phyloP scores from a whole-genome alignment of 2,888 invertebrate genomes.

The Coecobrya sp. region DNA sequence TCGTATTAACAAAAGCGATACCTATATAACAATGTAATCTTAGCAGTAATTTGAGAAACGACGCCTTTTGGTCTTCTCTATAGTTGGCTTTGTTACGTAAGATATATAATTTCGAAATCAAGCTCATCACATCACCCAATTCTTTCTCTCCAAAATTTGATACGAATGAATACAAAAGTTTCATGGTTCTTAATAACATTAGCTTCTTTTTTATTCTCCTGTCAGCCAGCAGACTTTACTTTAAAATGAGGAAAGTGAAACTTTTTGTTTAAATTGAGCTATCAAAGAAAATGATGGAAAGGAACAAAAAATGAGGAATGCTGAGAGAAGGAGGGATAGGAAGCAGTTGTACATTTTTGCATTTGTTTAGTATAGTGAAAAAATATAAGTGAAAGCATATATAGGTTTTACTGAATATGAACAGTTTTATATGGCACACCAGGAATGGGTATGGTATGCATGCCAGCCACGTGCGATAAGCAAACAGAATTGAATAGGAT shows the following conservation, averaged over 20 bases:
- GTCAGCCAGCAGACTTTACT: not conserved
- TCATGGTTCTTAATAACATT: conserved; percentile 23
- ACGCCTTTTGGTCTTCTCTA: not conserved
- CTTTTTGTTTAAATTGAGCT: conserved; percentile 69
- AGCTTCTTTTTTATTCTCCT: not conserved
- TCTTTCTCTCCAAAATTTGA: not conserved
- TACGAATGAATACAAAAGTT: not conserved
- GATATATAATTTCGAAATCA: conserved; percentile 1
- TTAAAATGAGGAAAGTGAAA: conserved; percentile 67
- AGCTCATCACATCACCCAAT: conserved; percentile 15
- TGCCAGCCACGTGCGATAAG: conserved; percentile 74
- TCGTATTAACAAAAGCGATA: too few relatives aligned
- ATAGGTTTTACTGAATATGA: not conserved
- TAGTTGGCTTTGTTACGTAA: not conserved
- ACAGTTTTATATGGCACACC: not conserved
- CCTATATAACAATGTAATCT: too few relatives aligned
- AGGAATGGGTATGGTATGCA: conserved; percentile 39
- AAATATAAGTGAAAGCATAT: not conserved
- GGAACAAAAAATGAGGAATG: conserved; percentile 63
- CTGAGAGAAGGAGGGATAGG: not conserved
- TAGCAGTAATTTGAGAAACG: not conserved
- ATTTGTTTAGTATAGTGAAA: too few relatives aligned
- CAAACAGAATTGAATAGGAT: conserved; percentile 29
- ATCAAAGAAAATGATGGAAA: conserved; percentile 61
- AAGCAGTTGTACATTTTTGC: not conserved